Percentiles rank a stretch among this genome's conserved stretches.
Evolutionary conservation across 2,113 vertebrate species (phyloP).

Genomic region (Clinocottus analis): DNA sequence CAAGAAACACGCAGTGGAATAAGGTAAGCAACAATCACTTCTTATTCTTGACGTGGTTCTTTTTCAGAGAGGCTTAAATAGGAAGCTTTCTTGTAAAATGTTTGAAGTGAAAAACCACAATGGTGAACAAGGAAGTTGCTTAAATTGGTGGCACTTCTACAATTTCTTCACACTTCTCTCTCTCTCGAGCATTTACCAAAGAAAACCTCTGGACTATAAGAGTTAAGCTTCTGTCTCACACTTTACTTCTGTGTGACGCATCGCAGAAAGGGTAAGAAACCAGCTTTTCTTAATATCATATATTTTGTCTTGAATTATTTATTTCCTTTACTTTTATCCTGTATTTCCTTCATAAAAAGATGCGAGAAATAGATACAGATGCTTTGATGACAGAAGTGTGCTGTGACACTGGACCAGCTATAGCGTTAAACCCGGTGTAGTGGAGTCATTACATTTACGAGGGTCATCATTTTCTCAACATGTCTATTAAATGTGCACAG

Average conservation of each 20-base stretch:
- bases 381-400: constrained; percentile 7
- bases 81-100: not conserved
- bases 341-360: not conserved
- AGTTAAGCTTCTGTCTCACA: not conserved
- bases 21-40: constrained; percentile 27
- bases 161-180: constrained; percentile 42
- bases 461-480: constrained; percentile 58
- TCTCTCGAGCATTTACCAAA: not conserved
- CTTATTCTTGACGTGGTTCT: not conserved
- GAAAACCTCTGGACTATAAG: constrained; percentile 45
- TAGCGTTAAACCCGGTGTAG: constrained; percentile 5
- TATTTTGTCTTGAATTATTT: not conserved
- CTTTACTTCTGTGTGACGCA: not conserved
- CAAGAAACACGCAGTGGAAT: constrained; percentile 24
- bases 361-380: constrained; percentile 4
- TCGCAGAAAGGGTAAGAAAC: constrained; percentile 51
- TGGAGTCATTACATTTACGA: constrained; percentile 60
- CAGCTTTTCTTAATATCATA: not conserved
- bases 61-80: not conserved
- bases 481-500: constrained; percentile 51
- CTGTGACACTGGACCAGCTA: not conserved
- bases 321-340: not conserved
- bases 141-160: constrained; percentile 36
- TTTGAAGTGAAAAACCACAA: not conserved
- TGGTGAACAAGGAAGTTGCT: constrained; percentile 26